phyloP scores from a whole-genome alignment of 2,888 invertebrate species.

The Xestia c-nigrum region DNA sequence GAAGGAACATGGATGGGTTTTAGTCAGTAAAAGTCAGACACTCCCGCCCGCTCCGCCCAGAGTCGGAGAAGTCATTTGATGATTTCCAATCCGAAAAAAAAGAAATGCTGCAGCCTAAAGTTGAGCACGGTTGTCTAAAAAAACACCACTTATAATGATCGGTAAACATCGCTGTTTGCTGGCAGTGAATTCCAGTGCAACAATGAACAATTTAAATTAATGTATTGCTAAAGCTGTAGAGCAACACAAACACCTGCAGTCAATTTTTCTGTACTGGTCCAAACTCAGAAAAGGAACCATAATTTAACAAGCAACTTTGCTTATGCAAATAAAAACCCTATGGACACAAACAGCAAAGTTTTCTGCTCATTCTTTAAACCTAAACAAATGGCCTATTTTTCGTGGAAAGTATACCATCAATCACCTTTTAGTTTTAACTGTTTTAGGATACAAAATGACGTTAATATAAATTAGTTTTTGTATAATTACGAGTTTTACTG shows the following conservation, averaged over 20 bases:
- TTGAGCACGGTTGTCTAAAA: background rate
- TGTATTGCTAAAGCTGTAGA: background rate
- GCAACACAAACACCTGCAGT: background rate
- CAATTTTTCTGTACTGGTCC: background rate
- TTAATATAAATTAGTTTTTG: constrained; percentile 82
- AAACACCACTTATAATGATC: background rate
- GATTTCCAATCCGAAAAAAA: too few species aligned
- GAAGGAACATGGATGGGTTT: too few species aligned
- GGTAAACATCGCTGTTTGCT: background rate
- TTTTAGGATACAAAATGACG: constrained; percentile 79
- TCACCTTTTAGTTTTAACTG: constrained; percentile 78
- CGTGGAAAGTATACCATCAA: constrained; percentile 80
- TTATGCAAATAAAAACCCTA: constrained; percentile 12
- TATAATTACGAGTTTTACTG: constrained; percentile 83
- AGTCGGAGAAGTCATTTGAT: too few species aligned
- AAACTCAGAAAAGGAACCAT: background rate
- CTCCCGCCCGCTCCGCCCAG: too few species aligned
- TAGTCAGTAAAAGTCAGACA: too few species aligned
- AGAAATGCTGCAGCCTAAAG: too few species aligned
- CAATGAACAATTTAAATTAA: background rate
- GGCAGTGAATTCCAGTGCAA: background rate
- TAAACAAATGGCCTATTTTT: constrained; percentile 68
- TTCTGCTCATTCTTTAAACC: constrained; percentile 21
- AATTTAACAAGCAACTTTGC: too few species aligned
- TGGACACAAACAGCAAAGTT: constrained; percentile 2